Evolutionary conservation across 2,888 invertebrate genomes (phyloP).

Genomic region (Furcula furcula): DNA sequence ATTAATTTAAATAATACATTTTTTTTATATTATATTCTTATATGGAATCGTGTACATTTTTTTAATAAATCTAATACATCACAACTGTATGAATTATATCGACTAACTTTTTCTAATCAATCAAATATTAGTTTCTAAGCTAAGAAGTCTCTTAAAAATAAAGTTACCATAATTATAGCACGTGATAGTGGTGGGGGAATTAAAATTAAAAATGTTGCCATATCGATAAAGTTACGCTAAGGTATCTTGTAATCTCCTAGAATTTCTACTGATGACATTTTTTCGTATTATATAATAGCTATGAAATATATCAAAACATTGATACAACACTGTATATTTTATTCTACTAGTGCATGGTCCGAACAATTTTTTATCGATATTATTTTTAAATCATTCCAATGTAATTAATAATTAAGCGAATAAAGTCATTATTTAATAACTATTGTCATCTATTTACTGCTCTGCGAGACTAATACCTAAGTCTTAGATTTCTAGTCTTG

Average conservation of each 20-base stretch:
- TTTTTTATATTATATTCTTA: neutral
- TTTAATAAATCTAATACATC: neutral
- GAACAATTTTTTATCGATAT: neutral
- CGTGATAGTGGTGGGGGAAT: constrained; percentile 9
- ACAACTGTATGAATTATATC: neutral
- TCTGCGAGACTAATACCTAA: constrained; percentile 6
- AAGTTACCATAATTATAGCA: constrained; percentile 26
- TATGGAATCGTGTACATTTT: neutral
- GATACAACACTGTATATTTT: neutral
- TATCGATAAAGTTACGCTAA: constrained; percentile 27
- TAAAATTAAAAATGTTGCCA: constrained; percentile 25
- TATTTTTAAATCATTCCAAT: neutral
- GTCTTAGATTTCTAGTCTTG: constrained; percentile 11
- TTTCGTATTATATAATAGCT: constrained; percentile 19
- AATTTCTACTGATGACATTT: constrained; percentile 55
- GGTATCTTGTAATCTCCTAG: constrained; percentile 57
- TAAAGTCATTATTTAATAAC: too few species aligned
- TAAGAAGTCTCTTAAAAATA: constrained; percentile 14
- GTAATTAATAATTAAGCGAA: neutral
- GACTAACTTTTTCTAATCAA: constrained; percentile 12
- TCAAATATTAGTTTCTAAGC: constrained; percentile 20
- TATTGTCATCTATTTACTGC: constrained; percentile 13
- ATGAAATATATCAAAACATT: neutral
- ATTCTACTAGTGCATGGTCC: neutral
- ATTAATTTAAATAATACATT: neutral